phyloP scores from a whole-genome alignment of 2,113 vertebrate genomes.

The Triplophysa dalaica region DNA sequence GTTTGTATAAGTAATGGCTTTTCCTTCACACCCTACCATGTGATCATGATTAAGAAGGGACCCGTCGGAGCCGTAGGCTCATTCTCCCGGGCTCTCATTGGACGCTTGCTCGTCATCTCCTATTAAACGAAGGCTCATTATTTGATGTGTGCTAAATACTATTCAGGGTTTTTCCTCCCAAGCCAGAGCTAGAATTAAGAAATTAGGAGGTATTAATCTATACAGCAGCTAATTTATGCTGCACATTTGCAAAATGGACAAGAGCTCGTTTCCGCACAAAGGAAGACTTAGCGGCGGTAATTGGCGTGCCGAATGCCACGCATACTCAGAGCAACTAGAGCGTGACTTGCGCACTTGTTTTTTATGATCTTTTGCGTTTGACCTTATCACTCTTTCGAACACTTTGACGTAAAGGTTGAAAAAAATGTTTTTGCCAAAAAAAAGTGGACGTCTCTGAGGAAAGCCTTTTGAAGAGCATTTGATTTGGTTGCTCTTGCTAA shows the following conservation, averaged over 20 bases:
- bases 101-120: slow-evolving; percentile 13
- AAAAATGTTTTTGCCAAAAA: slow-evolving; percentile 44
- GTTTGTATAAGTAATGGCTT: slow-evolving; percentile 70
- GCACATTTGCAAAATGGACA: slow-evolving; percentile 54
- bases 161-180: slow-evolving; percentile 17
- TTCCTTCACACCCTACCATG: slow-evolving; percentile 57
- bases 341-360: slow-evolving; percentile 21
- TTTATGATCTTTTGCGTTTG: slow-evolving; percentile 55
- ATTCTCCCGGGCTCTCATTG: slow-evolving; percentile 27
- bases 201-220: slow-evolving; percentile 64
- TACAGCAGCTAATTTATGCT: slow-evolving; percentile 54
- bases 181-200: slow-evolving; percentile 48
- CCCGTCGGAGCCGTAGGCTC: slow-evolving; percentile 4
- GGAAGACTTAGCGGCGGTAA: background rate
- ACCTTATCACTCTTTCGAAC: slow-evolving; percentile 54
- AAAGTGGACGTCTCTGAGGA: slow-evolving; percentile 24
- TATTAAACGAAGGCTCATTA: slow-evolving; percentile 30
- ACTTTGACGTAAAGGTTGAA: slow-evolving; percentile 58
- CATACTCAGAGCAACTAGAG: background rate
- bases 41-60: slow-evolving; percentile 50
- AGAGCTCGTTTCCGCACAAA: slow-evolving; percentile 22
- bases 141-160: slow-evolving; percentile 48
- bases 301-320: background rate
- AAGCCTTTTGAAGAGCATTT: slow-evolving; percentile 25
- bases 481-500: background rate